A percentile compares a stretch with the other conserved stretches of the same genome.
These are phyloP conservation scores for Bursaphelenchus okinawaensis DNA, from an alignment of 2,888 invertebrate species.

Conservation along the genomic window DNA sequence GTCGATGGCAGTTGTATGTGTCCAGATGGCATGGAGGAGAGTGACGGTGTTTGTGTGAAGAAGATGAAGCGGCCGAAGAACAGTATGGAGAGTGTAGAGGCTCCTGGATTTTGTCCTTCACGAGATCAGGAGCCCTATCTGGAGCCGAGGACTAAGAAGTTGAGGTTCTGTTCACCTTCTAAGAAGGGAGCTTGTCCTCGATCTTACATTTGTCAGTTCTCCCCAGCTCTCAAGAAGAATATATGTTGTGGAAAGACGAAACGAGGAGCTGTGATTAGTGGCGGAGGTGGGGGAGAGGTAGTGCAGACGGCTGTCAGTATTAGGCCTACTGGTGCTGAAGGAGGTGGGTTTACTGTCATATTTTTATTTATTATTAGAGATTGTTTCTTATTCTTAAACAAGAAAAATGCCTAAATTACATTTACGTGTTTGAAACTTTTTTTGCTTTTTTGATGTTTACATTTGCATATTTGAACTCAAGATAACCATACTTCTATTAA, in stretches of 20 bases:
- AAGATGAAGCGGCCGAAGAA: conserved; percentile 12
- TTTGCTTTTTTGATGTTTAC: too few relatives aligned
- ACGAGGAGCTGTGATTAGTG: background rate
- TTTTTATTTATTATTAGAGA: too few relatives aligned
- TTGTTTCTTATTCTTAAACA: too few relatives aligned
- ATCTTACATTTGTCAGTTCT: conserved; percentile 52
- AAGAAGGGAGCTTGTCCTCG: conserved; percentile 24
- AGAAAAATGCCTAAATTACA: too few relatives aligned
- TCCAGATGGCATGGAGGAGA: conserved; percentile 36
- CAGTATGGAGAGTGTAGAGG: conserved; percentile 10
- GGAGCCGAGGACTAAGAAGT: conserved; percentile 39
- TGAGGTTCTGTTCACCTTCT: conserved; percentile 44
- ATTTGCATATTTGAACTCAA: too few relatives aligned
- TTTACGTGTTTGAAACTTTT: too few relatives aligned
- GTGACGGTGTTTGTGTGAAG: conserved; percentile 31
- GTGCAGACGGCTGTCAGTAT: background rate
- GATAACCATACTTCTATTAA: too few relatives aligned
- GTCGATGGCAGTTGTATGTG: conserved; percentile 41
- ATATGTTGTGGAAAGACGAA: conserved; percentile 45
- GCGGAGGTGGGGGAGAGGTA: background rate
- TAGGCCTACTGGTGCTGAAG: background rate
- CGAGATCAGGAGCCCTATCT: conserved; percentile 48
- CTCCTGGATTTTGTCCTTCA: conserved; percentile 43
- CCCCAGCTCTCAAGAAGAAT: conserved; percentile 43
- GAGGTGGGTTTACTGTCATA: too few relatives aligned